These are phyloP conservation scores for Pteria penguin DNA, from an alignment of 2,888 invertebrate genomes.

Conservation along the genomic window DNA sequence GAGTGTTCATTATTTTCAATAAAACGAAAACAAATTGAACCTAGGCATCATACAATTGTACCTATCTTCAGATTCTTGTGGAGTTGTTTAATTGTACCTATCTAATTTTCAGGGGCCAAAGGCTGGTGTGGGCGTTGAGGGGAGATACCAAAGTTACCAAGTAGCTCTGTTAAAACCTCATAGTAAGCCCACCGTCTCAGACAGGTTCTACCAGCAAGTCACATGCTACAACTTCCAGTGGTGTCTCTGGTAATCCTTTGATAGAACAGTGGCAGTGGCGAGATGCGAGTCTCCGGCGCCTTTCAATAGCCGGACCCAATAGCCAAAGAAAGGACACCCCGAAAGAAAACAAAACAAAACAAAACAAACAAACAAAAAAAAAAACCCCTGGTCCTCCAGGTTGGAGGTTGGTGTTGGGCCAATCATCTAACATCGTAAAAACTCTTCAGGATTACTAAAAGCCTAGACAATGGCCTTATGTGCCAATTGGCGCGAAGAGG, in stretches of 20 bases:
- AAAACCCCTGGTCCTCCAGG: not conserved
- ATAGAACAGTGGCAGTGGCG: conserved; percentile 16
- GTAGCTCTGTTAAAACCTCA: conserved; percentile 2
- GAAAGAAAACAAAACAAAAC: conserved; percentile 17
- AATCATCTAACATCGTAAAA: conserved; percentile 9
- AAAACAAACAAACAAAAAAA: too few species aligned
- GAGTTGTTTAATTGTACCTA: too few species aligned
- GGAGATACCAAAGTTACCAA: conserved; percentile 11
- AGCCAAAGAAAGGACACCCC: conserved; percentile 9
- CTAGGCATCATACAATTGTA: too few species aligned
- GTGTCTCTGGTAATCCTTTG: not conserved
- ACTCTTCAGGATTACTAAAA: not conserved
- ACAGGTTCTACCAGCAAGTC: conserved; percentile 16
- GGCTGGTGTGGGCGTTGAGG: not conserved
- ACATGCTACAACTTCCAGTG: not conserved
- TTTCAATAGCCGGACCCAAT: conserved; percentile 7
- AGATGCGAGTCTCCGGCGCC: not conserved
- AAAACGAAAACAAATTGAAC: too few species aligned
- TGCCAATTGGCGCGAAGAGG: not conserved
- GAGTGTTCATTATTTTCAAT: too few species aligned
- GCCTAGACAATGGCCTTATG: not conserved
- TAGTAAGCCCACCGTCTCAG: conserved; percentile 17
- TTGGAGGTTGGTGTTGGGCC: conserved; percentile 15
- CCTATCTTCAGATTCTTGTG: too few species aligned
- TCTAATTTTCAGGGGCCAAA: too few species aligned